phyloP scores from a whole-genome alignment of 1,140 invertebrate genomes.

The Hylaeus volcanicus region DNA sequence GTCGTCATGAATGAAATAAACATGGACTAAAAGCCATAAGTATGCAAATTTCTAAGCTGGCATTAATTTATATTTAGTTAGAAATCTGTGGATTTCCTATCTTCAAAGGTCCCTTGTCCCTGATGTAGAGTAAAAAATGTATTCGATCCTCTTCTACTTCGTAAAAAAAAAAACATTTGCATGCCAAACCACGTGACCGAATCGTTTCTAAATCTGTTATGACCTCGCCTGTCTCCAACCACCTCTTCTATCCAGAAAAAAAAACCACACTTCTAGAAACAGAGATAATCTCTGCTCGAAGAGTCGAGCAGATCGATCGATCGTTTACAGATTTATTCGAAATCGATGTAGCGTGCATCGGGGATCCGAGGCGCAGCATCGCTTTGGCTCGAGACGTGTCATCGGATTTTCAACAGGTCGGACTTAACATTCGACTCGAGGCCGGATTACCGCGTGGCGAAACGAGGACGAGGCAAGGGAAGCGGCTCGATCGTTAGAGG shows the following conservation, averaged over 20 bases:
- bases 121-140: too few species aligned
- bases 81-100: too few species aligned
- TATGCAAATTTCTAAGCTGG: too few species aligned
- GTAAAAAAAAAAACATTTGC: too few species aligned
- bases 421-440: constrained; percentile 47
- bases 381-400: not conserved
- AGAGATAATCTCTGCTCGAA: not conserved
- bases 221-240: too few species aligned
- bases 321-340: not conserved
- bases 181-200: too few species aligned
- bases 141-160: too few species aligned
- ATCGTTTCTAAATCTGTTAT: too few species aligned
- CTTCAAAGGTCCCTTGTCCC: too few species aligned
- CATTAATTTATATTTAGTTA: too few species aligned
- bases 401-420: constrained; percentile 54
- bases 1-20: too few species aligned
- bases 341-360: not conserved
- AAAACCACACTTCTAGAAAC: not conserved
- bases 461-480: not conserved
- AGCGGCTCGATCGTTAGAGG: constrained; percentile 36
- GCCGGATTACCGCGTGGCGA: constrained; percentile 46
- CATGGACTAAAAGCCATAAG: too few species aligned
- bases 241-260: not conserved
- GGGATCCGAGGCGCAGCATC: not conserved
- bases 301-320: not conserved